phyloP scores from a whole-genome alignment of 1,140 invertebrate species.

The Leptoteleia sp. region DNA sequence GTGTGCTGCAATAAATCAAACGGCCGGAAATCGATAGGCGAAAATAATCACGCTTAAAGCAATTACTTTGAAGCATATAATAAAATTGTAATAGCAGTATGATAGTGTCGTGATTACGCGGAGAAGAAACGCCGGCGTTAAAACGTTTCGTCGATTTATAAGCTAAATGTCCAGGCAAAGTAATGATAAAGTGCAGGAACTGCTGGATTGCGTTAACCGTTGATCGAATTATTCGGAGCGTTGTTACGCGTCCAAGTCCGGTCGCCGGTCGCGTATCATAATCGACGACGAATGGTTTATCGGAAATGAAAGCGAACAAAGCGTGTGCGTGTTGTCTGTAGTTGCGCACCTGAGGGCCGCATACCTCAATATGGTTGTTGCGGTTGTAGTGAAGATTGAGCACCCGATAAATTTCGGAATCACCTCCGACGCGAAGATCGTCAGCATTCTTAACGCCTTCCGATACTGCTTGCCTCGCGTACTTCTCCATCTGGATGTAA shows the following conservation, averaged over 20 bases:
- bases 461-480: constrained; percentile 97
- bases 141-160: too few species aligned
- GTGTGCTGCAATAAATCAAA: too few species aligned
- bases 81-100: too few species aligned
- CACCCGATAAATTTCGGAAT: constrained; percentile 98
- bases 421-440: constrained; percentile 94
- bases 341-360: constrained; percentile 84
- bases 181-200: too few species aligned
- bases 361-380: constrained; percentile 99
- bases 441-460: constrained; percentile 97
- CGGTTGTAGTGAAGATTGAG: constrained; percentile 99
- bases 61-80: background rate
- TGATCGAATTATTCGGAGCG: too few species aligned
- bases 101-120: too few species aligned
- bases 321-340: constrained; percentile 76
- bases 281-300: constrained; percentile 29
- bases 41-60: too few species aligned
- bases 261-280: background rate
- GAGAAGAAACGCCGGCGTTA: too few species aligned
- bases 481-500: constrained; percentile 99
- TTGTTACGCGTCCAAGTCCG: too few species aligned
- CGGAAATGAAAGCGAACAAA: constrained; percentile 67
- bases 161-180: too few species aligned
- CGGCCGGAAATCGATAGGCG: too few species aligned
- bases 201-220: too few species aligned